Evolutionary conservation across 2,888 invertebrate genomes (phyloP).

Genomic region (Dichetophora obliterata): DNA sequence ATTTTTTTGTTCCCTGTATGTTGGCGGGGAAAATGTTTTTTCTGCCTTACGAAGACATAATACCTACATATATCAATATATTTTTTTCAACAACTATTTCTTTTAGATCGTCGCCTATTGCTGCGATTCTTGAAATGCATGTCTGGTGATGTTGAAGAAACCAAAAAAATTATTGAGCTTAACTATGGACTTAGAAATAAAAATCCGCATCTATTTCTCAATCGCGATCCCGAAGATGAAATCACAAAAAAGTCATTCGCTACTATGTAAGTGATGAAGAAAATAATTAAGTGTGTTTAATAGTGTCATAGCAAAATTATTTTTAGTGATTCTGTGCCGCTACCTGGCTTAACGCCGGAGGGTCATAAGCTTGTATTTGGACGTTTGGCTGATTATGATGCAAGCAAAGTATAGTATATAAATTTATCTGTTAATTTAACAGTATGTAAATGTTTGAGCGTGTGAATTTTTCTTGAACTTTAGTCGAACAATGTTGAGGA

Average conservation of each 20-base stretch:
- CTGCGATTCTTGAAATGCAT: constrained; percentile 61
- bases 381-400: constrained; percentile 57
- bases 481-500: constrained; percentile 59
- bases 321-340: constrained; percentile 56
- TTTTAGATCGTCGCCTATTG: constrained; percentile 61
- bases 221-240: constrained; percentile 70
- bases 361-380: constrained; percentile 56
- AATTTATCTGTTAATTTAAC: too few relatives aligned
- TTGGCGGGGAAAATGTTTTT: too few relatives aligned
- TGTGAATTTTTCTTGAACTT: neutral
- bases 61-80: too few relatives aligned
- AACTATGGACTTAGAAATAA: constrained; percentile 71
- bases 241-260: constrained; percentile 58
- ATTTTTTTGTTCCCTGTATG: too few relatives aligned
- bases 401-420: constrained; percentile 53
- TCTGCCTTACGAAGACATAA: too few relatives aligned
- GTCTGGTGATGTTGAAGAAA: constrained; percentile 59
- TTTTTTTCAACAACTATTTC: neutral
- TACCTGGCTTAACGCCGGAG: constrained; percentile 62
- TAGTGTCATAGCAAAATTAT: neutral
- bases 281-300: too few relatives aligned
- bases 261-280: constrained; percentile 55
- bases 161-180: constrained; percentile 61
- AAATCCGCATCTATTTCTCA: constrained; percentile 71
- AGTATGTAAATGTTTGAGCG: neutral